Conservation (phyloP, 2,113 vertebrate genomes). For the Hypanus sabinus region DNA sequence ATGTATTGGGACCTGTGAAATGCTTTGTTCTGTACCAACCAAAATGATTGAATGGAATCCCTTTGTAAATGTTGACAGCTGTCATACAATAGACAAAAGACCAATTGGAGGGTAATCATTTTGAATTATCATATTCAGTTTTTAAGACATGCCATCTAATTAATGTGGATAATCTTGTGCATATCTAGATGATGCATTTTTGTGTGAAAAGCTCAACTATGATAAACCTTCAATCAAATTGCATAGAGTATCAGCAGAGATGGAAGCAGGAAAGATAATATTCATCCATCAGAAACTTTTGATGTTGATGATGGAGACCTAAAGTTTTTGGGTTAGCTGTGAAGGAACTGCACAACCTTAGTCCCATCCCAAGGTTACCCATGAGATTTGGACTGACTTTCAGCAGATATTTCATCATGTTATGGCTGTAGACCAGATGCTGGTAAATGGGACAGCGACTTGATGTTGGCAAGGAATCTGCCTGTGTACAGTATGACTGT, state of each 20-base stretch:
- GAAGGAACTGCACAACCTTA: background rate
- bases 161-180: background rate
- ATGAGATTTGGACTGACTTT: background rate
- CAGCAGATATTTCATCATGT: too few species aligned
- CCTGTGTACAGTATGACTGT: too few species aligned
- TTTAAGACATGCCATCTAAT: background rate
- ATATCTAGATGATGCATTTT: background rate
- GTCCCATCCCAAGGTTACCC: background rate
- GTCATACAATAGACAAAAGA: background rate
- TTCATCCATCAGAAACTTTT: background rate
- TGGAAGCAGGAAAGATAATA: background rate
- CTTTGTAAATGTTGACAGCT: background rate
- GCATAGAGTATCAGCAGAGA: too few species aligned
- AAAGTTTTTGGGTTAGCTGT: background rate
- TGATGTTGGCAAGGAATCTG: too few species aligned
- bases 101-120: background rate
- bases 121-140: background rate
- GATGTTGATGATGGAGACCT: background rate
- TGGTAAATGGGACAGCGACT: too few species aligned
- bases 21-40: background rate
- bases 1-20: background rate
- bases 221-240: background rate
- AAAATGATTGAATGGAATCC: background rate
- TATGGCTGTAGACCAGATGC: too few species aligned
- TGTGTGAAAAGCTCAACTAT: background rate